Evolutionary conservation across 2,888 invertebrate species (phyloP).

Genomic region (Polymixis lichenea): DNA sequence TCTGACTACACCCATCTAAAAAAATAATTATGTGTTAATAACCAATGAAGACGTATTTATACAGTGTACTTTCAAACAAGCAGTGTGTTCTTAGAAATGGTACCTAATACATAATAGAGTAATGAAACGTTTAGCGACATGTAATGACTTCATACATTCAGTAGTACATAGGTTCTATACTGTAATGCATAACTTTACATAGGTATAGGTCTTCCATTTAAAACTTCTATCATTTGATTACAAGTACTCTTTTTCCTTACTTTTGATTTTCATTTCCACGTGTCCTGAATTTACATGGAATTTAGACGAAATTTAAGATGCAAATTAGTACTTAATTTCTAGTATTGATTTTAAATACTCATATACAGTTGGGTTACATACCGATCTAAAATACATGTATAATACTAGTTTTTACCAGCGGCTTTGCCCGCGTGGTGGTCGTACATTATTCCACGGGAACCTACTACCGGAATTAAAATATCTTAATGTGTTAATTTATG

Average conservation of each 20-base stretch:
- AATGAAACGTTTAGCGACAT: slow-evolving; percentile 25
- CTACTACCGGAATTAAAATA: too few relatives aligned
- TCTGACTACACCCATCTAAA: too few relatives aligned
- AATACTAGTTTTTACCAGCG: too few relatives aligned
- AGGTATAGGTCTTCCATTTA: slow-evolving; percentile 9
- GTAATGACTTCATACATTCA: slow-evolving; percentile 30
- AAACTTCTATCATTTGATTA: not conserved
- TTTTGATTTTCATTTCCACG: slow-evolving; percentile 5
- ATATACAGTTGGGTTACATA: not conserved
- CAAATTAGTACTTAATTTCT: not conserved
- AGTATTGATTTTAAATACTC: not conserved
- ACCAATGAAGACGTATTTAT: slow-evolving; percentile 5
- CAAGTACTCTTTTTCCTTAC: not conserved
- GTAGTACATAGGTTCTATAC: not conserved
- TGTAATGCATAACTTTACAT: slow-evolving; percentile 20
- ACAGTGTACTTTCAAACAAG: slow-evolving; percentile 26
- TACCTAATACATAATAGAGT: slow-evolving; percentile 5
- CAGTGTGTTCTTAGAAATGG: slow-evolving; percentile 29
- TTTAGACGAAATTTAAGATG: slow-evolving; percentile 5
- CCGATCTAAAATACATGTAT: not conserved
- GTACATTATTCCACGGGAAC: too few relatives aligned
- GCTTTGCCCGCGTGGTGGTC: too few relatives aligned
- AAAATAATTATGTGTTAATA: not conserved
- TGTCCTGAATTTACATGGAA: not conserved
- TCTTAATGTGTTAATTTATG: too few relatives aligned